Percentiles rank a stretch among this genome's conserved stretches.
Conservation (phyloP, 2,113 vertebrate genomes). For the Rhea pennata region DNA sequence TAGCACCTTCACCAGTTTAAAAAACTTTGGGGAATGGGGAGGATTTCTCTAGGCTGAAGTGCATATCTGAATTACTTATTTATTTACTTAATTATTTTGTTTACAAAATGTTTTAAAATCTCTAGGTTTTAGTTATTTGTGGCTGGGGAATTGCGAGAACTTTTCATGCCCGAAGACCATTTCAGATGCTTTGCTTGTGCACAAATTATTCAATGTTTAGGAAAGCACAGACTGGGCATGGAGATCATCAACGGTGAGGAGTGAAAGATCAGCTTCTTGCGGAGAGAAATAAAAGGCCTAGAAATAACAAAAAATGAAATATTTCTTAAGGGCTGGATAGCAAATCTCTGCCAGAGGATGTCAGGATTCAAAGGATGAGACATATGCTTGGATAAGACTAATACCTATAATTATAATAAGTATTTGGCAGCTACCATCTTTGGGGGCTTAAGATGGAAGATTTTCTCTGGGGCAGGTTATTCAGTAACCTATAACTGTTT, state of each 20-base stretch:
- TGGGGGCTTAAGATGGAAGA: not conserved
- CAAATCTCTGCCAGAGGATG: not conserved
- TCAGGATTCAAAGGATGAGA: not conserved
- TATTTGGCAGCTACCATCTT: not conserved
- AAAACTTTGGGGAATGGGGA: not conserved
- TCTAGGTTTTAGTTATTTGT: not conserved
- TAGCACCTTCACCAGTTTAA: not conserved
- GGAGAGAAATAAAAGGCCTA: not conserved
- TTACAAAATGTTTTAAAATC: not conserved
- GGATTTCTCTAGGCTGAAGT: conserved; percentile 10
- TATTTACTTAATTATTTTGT: not conserved
- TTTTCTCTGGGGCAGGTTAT: not conserved
- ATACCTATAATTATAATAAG: not conserved
- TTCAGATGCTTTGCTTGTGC: not conserved
- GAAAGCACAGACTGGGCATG: not conserved
- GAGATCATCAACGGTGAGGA: not conserved
- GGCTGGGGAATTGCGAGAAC: not conserved
- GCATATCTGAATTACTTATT: not conserved
- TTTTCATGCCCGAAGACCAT: conserved; percentile 30
- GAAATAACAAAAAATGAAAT: not conserved
- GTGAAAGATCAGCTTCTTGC: not conserved
- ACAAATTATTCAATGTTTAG: conserved; percentile 7
- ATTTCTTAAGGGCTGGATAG: not conserved
- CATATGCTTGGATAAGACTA: not conserved
- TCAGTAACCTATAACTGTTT: not conserved